Conservation (phyloP, 2,888 invertebrate species). For the Therioaphis trifolii region DNA sequence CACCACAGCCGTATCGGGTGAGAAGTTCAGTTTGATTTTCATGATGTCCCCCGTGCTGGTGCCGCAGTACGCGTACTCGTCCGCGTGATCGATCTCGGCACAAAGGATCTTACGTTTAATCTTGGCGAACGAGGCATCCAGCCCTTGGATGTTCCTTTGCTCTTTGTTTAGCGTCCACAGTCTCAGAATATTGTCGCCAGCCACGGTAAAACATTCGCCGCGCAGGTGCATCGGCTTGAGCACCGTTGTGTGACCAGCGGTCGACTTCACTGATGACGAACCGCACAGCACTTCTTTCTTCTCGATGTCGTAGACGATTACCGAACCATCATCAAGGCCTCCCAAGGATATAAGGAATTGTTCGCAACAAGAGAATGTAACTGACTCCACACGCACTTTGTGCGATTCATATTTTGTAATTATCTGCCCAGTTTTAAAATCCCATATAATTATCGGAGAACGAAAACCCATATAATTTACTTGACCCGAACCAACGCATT, state of each 20-base stretch:
- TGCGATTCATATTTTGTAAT: conserved; percentile 83
- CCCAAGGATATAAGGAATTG: conserved; percentile 86
- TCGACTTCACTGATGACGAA: conserved; percentile 73
- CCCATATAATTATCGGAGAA: conserved; percentile 87
- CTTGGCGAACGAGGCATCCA: conserved; percentile 83
- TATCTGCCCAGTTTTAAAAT: conserved; percentile 76
- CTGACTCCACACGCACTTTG: conserved; percentile 86
- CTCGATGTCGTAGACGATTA: conserved; percentile 85
- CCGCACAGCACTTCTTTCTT: conserved; percentile 71
- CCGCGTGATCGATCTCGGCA: conserved; percentile 73
- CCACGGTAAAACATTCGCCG: conserved; percentile 78
- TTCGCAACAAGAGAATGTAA: conserved; percentile 85
- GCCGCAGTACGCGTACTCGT: conserved; percentile 84
- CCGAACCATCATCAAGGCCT: conserved; percentile 88
- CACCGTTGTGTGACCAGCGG: conserved; percentile 78
- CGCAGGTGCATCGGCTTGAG: conserved; percentile 73
- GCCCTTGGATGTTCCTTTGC: conserved; percentile 77
- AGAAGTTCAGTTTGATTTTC: conserved; percentile 68
- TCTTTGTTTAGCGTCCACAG: conserved; percentile 81
- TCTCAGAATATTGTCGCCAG: conserved; percentile 79
- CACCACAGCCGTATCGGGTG: conserved; percentile 69
- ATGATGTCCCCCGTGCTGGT: conserved; percentile 84
- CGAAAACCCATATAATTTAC: conserved; percentile 83
- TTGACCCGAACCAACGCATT: conserved; percentile 89
- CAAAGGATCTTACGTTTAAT: conserved; percentile 81